Evolutionary conservation across 2,888 invertebrate genomes (phyloP).

Genomic region (Macrosoma leucophasiata): DNA sequence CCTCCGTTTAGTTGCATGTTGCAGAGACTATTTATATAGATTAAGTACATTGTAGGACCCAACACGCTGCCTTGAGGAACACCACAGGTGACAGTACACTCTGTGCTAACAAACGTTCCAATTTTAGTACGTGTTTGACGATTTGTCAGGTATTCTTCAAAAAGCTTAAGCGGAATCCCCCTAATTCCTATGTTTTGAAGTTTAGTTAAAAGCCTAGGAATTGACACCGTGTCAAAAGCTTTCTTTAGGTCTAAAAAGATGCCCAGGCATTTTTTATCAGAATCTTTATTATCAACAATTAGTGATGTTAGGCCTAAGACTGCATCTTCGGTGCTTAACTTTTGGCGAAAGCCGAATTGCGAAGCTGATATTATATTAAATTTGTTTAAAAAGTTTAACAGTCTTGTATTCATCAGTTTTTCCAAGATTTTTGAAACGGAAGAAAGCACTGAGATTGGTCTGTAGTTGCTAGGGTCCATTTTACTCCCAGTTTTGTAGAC

Average conservation of each 20-base stretch:
- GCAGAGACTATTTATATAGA: too few relatives aligned
- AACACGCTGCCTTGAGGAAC: too few relatives aligned
- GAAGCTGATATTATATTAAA: conserved; percentile 3
- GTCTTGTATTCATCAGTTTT: conserved; percentile 6
- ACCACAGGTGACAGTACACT: too few relatives aligned
- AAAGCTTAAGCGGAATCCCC: conserved; percentile 4
- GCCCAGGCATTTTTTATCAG: conserved; percentile 2
- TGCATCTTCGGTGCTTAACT: conserved; percentile 4
- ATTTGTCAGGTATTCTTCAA: conserved; percentile 4
- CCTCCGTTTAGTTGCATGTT: too few relatives aligned
- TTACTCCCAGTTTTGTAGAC: conserved; percentile 16
- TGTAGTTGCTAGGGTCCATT: conserved; percentile 12
- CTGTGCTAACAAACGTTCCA: too few relatives aligned
- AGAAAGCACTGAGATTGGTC: conserved; percentile 16
- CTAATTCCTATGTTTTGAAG: conserved; percentile 12
- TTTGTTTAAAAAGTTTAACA: too few relatives aligned
- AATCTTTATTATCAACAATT: background rate
- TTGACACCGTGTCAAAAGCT: conserved; percentile 12
- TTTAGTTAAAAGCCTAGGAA: conserved; percentile 8
- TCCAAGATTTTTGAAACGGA: conserved; percentile 9
- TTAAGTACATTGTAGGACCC: too few relatives aligned
- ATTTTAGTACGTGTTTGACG: background rate
- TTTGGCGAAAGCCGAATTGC: conserved; percentile 6
- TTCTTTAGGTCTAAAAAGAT: conserved; percentile 7
- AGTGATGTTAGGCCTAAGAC: conserved; percentile 2